phyloP scores from a whole-genome alignment of 2,888 invertebrate genomes.

The Hydraecia micacea region DNA sequence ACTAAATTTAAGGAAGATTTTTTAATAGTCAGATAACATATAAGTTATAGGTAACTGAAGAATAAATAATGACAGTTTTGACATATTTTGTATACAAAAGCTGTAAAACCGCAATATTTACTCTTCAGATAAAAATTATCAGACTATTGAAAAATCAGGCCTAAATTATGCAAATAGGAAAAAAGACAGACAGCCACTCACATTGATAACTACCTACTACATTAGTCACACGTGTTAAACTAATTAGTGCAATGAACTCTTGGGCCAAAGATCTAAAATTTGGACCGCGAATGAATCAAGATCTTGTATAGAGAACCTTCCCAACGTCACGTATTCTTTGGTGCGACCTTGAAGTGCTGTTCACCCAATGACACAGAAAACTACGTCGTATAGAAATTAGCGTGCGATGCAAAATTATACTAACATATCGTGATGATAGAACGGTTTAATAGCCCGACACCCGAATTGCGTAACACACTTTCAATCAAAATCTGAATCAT shows the following conservation, averaged over 20 bases:
- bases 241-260: constrained; percentile 46
- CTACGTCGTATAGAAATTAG: constrained; percentile 11
- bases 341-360: constrained; percentile 63
- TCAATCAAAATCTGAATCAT: neutral
- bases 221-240: constrained; percentile 4
- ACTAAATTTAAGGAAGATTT: too few species aligned
- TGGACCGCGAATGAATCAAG: constrained; percentile 45
- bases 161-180: neutral
- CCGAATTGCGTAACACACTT: neutral
- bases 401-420: constrained; percentile 25
- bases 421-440: constrained; percentile 32
- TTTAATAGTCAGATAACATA: neutral
- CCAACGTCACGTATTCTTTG: constrained; percentile 53
- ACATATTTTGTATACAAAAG: neutral
- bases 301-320: constrained; percentile 43
- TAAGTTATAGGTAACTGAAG: neutral
- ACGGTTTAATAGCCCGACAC: constrained; percentile 25
- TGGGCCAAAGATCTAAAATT: constrained; percentile 20
- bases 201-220: constrained; percentile 4
- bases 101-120: neutral
- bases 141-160: neutral
- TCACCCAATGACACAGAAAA: constrained; percentile 61
- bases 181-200: too few species aligned
- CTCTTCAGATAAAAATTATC: neutral
- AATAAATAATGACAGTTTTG: neutral